A percentile compares a stretch with the other conserved stretches of the same genome.
Evolutionary conservation across 2,797 vertebrate genomes (phyloP).

Genomic region (Ctenosaura bakeri): DNA sequence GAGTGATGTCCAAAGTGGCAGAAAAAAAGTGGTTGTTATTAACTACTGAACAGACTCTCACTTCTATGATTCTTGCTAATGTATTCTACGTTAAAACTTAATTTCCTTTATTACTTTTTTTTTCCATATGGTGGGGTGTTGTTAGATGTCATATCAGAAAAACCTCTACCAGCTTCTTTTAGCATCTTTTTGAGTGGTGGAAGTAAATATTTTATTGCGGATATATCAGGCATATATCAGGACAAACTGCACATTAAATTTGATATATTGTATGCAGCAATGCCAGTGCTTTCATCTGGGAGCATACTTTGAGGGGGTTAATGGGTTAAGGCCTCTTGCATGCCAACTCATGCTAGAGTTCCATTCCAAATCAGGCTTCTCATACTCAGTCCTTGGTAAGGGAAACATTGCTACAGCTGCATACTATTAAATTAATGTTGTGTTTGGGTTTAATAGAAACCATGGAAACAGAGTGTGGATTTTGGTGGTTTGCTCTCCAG

Average conservation of each 20-base stretch:
- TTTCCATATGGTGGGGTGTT: slow-evolving; percentile 62
- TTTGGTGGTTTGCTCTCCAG: neutral
- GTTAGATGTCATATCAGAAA: slow-evolving; percentile 58
- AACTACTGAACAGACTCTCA: slow-evolving; percentile 12
- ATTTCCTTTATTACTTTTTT: slow-evolving; percentile 69
- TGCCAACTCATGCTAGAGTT: neutral
- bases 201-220: slow-evolving; percentile 39
- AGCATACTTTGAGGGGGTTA: too few relatives aligned
- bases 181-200: slow-evolving; percentile 55
- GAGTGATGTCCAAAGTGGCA: neutral
- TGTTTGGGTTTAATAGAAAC: too few relatives aligned
- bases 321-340: neutral
- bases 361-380: neutral
- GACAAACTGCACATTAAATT: neutral
- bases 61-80: neutral
- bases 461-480: neutral
- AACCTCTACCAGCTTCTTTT: slow-evolving; percentile 66
- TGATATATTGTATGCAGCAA: neutral
- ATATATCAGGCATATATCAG: neutral
- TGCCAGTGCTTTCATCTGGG: neutral
- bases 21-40: neutral
- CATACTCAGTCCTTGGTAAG: neutral
- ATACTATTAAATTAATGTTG: neutral
- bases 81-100: slow-evolving; percentile 49
- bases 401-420: neutral